phyloP scores from a whole-genome alignment of 2,888 invertebrate species.

The Aplocera efformata region DNA sequence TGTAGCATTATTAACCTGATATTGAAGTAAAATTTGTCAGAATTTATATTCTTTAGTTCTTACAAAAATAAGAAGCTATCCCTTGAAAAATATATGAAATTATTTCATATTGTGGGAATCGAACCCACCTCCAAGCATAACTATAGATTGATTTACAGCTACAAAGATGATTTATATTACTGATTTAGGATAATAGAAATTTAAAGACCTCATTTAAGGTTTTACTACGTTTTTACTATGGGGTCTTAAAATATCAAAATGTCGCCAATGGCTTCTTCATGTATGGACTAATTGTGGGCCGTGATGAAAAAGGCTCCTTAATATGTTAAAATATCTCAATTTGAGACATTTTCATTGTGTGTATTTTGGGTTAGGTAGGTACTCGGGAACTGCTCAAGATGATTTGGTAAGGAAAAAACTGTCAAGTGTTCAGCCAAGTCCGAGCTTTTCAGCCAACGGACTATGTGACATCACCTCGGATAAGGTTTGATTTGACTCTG shows the following conservation, averaged over 20 bases:
- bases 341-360: conserved; percentile 15
- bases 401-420: conserved; percentile 3
- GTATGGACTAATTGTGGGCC: too few relatives aligned
- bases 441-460: conserved; percentile 3
- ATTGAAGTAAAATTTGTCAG: conserved; percentile 61
- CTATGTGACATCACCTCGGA: too few relatives aligned
- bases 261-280: too few relatives aligned
- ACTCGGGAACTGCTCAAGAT: conserved; percentile 22
- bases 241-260: too few relatives aligned
- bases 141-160: conserved; percentile 1
- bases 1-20: conserved; percentile 99
- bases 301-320: too few relatives aligned
- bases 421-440: conserved; percentile 5
- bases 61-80: conserved; percentile 37
- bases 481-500: too few relatives aligned
- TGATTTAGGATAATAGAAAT: too few relatives aligned
- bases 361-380: conserved; percentile 18
- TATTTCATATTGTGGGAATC: conserved; percentile 31
- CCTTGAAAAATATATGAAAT: conserved; percentile 30
- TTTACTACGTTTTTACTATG: too few relatives aligned
- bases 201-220: too few relatives aligned
- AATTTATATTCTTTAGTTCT: conserved; percentile 35
- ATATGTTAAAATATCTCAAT: too few relatives aligned
- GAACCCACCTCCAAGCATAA: conserved; percentile 48
- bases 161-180: too few relatives aligned